phyloP scores from a whole-genome alignment of 2,888 invertebrate species.

The Hermaeophaga mercurialis region DNA sequence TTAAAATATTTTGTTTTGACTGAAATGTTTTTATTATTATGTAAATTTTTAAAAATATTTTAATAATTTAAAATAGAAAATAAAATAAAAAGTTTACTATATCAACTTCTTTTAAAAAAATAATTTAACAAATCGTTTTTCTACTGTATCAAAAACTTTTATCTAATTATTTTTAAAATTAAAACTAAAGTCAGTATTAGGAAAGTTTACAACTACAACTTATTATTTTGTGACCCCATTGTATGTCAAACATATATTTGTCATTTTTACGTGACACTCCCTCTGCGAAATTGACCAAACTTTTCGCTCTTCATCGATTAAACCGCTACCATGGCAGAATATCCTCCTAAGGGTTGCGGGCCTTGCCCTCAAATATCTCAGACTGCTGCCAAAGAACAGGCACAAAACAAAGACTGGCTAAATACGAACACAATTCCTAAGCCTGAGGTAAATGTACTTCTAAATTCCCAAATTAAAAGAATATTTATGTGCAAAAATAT shows the following conservation, averaged over 20 bases:
- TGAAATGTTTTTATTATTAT: no score
- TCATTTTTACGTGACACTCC: not conserved
- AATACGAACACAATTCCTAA: conserved; percentile 20
- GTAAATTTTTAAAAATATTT: no score
- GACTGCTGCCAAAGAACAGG: conserved; percentile 36
- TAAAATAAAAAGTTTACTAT: no score
- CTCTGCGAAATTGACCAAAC: conserved; percentile 18
- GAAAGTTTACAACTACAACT: not conserved
- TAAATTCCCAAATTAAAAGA: no score
- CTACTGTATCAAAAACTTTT: no score
- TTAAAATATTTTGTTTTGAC: no score
- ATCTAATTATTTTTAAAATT: no score
- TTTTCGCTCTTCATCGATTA: not conserved
- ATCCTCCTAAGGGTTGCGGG: conserved; percentile 47
- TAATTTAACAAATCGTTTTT: no score
- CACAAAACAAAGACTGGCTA: conserved; percentile 13
- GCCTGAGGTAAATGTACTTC: conserved; percentile 17
- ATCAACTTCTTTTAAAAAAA: no score
- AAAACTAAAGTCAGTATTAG: no score
- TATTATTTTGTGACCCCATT: not conserved
- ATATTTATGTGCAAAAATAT: no score
- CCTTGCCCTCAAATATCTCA: conserved; percentile 46
- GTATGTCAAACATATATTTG: not conserved
- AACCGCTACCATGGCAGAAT: conserved; percentile 47
- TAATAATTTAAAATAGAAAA: no score